These are phyloP conservation scores for Urocynchramus pylzowi DNA, from an alignment of 2,113 vertebrate species.

Conservation along the genomic window DNA sequence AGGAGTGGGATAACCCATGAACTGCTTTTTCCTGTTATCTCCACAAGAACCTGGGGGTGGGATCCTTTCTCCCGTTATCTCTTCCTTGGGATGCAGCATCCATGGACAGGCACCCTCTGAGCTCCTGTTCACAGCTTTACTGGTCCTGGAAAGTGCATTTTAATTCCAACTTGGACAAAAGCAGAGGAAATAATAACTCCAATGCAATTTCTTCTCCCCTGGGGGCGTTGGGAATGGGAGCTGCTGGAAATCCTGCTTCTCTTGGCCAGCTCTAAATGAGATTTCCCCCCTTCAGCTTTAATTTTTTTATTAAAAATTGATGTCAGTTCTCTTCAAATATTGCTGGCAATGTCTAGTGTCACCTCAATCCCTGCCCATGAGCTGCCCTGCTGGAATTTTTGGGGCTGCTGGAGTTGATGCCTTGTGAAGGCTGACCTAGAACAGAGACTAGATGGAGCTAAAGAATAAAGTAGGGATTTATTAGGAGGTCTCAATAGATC, in stretches of 20 bases:
- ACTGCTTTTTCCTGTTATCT: neutral
- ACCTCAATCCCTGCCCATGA: accelerated
- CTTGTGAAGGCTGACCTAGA: neutral
- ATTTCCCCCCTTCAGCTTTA: neutral
- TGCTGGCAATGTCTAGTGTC: neutral
- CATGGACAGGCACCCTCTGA: neutral
- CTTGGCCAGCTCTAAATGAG: neutral
- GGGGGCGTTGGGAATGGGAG: neutral
- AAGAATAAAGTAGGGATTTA: neutral
- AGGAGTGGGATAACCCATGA: neutral
- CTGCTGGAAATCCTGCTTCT: neutral
- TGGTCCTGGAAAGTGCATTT: neutral
- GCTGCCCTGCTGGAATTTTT: neutral
- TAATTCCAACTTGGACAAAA: neutral
- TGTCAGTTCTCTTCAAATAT: neutral
- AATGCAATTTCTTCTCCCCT: neutral
- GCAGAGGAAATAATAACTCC: neutral
- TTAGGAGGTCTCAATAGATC: neutral
- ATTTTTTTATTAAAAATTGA: neutral
- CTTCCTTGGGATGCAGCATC: neutral
- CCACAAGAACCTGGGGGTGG: neutral
- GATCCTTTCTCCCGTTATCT: neutral
- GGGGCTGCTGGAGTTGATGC: neutral
- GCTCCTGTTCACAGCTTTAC: neutral
- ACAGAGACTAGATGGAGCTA: neutral